Percentiles rank a stretch among this genome's conserved stretches.
Evolutionary conservation across 1,140 invertebrate species (phyloP).

Genomic region (Dendroctonus valens): DNA sequence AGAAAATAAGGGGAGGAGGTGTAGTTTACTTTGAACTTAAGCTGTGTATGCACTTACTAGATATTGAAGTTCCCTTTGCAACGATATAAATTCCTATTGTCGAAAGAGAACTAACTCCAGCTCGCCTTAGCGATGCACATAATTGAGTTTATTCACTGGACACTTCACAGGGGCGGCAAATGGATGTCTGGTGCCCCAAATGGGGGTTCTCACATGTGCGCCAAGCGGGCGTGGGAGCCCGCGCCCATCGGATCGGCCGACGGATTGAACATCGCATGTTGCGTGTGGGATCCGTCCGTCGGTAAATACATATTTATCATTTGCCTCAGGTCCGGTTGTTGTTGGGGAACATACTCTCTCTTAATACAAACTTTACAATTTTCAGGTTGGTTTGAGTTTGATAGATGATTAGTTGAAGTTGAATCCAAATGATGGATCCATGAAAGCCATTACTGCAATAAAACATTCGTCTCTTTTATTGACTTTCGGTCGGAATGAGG

Average conservation of each 20-base stretch:
- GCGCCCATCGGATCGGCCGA: conserved; percentile 59
- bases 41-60: too few relatives aligned
- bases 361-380: conserved; percentile 79
- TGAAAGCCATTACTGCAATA: too few relatives aligned
- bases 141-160: conserved; percentile 36
- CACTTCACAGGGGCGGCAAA: conserved; percentile 48
- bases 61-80: too few relatives aligned
- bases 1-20: too few relatives aligned
- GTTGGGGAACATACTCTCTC: conserved; percentile 61
- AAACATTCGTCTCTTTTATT: too few relatives aligned
- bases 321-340: conserved; percentile 68
- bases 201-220: conserved; percentile 72
- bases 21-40: too few relatives aligned
- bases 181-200: conserved; percentile 49
- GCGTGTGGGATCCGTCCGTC: conserved; percentile 55
- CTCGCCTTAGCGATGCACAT: not conserved
- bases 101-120: too few relatives aligned
- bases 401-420: too few relatives aligned
- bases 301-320: conserved; percentile 85
- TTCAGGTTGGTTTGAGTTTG: too few relatives aligned
- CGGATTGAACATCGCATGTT: conserved; percentile 54
- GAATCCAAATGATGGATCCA: too few relatives aligned
- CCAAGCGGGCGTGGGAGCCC: conserved; percentile 62
- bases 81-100: too few relatives aligned
- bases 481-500: too few relatives aligned